Base-by-base conservation (phyloP, 2,797 vertebrate species). In the Ctenosaura bakeri region DNA sequence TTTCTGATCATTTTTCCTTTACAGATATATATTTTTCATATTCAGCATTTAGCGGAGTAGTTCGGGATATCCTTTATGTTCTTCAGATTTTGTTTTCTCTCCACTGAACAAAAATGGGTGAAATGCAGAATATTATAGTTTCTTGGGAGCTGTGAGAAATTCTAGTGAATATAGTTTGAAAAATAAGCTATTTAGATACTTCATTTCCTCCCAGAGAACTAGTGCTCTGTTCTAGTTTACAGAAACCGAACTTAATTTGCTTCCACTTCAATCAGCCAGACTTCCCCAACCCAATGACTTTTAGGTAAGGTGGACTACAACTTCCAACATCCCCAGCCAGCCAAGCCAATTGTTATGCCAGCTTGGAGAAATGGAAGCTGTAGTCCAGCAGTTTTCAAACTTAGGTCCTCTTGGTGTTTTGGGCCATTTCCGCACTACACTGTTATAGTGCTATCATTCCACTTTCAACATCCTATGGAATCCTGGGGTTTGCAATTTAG, bases 171-270 rank as follows among this genome's bases (percentile, higher is more conserved):
- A 50, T 10, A 16, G 3, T 84, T 76, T 76, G 38, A 20, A 46
- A 62, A 83, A 59, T 42, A 54, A 69, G 86, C 42, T 9, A 6
- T 66, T 0, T 1, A 0, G 0, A 0, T 77, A 2, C 2, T 10
- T 35, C 0, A 0, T 56, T 24, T 18, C 0, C 0, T 13, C 0
- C 10, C 46, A 29, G 88, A 59, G 29, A 56, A 62, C 42, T 80
- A 16, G 1, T 42, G 3, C 24, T 1, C 1, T 89, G 62, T 46
- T 88, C 9, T 38, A 1, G 1, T 54, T 85, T 1, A 1, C 22
- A 0, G 2, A 54, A 29, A 12, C 35, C 0, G 4, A 35, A 95
- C 46, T 62, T 83, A 0, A 0, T 4, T 64, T 77, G 42, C 59
- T 0, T 0, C 32, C 52, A 81, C 71, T 22, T 62, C 18, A 62